Percentiles rank a stretch among this genome's conserved stretches.
These are phyloP conservation scores for Eudyptes chrysolophus DNA, from an alignment of 2,113 vertebrate species.

Conservation along the genomic window DNA sequence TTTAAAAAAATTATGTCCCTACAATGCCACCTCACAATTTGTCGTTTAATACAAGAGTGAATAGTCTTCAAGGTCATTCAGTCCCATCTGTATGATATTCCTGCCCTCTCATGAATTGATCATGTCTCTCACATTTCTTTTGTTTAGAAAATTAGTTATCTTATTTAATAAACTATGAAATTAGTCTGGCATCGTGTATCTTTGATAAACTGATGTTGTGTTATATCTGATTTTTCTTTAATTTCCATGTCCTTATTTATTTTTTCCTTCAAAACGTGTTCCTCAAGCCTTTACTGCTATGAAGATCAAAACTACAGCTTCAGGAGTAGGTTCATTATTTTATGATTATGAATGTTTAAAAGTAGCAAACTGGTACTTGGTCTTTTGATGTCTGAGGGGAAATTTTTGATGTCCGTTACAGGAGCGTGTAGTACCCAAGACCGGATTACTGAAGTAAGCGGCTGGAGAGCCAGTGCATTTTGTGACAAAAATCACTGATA, in stretches of 20 bases:
- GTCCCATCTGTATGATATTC: neutral
- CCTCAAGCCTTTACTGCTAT: neutral
- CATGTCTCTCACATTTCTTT: neutral
- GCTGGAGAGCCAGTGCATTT: neutral
- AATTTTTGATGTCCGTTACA: neutral
- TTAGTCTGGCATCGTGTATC: neutral
- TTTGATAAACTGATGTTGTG: neutral
- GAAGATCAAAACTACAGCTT: conserved; percentile 34
- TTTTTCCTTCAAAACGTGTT: conserved; percentile 13
- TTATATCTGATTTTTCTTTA: neutral
- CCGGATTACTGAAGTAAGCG: neutral
- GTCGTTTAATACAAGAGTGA: neutral
- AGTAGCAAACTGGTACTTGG: neutral
- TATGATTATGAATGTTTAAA: neutral
- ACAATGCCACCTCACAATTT: conserved; percentile 4
- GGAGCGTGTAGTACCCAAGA: neutral
- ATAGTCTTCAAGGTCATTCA: neutral
- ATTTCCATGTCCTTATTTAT: neutral
- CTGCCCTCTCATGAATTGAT: neutral
- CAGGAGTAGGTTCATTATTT: conserved; percentile 30
- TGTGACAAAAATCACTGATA: conserved; percentile 4
- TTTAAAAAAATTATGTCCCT: neutral
- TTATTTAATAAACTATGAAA: neutral
- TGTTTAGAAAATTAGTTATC: conserved; percentile 5
- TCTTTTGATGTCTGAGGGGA: neutral